Evolutionary conservation across 1,140 invertebrate species (phyloP), one percentile per base, ranked within the genome.

Genomic region (Zaprionus inermis): DNA sequence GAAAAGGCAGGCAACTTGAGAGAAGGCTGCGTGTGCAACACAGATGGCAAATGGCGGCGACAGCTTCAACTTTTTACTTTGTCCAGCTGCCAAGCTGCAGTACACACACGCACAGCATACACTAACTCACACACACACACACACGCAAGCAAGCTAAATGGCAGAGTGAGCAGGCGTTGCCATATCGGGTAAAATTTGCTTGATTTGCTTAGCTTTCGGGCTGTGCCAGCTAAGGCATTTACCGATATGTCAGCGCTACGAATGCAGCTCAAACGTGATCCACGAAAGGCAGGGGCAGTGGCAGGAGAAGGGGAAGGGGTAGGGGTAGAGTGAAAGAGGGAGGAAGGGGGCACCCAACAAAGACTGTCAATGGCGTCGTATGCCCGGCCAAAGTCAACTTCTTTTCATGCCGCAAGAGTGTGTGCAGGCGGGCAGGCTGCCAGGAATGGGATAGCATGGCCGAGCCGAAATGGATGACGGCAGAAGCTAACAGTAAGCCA

Each of bases 191-290:
- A 32, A 59, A 46, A 32, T 73, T 56, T 32, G 65, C 56, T 84
- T 81, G 81, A 85, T 85, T 89, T 89, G 78, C 81, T 81, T 79
- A 79, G 81, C 78, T 74, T 52, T 68, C 64, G 55, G 70, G 73
- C 41, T 55, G 44, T 28, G 24, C 49, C 74, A 84, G 71, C 75
- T 78, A 89, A 83, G 80, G 74, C 77, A 80, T 80, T 89, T 89
- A 83, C 83, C 79, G 83, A 88, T 73, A 79, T 76, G 78, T 66
- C 75, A 78, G n/a, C 30, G 74, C 67, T 59, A 58, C 61, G 63
- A 83, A 76, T 80, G 75, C 78, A 78, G 59, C 58, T 70, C 78
- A 71, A 54, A 63, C 30, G 41, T 63, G 12, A 24, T 24, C 12
- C 44, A 11, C 46, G 38, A 41, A 18, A 32, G n/a, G 30, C 30